Evolutionary conservation across 92 coral and sea anemone species (phyloP), one percentile per base, ranked within the genome.

Genomic region (Paramuricea clavata): DNA sequence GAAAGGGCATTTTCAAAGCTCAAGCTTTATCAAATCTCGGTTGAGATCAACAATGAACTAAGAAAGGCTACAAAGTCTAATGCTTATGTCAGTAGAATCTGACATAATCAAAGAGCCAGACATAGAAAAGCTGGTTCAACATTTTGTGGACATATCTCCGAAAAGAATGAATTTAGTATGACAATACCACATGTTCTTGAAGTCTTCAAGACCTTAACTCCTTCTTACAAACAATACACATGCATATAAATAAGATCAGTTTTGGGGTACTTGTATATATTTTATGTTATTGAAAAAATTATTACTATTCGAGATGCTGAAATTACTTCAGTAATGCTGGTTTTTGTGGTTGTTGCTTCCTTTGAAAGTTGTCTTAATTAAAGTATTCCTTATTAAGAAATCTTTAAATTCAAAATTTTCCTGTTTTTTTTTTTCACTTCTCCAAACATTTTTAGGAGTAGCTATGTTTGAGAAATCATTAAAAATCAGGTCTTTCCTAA

Each of bases 141-240:
- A 69, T 69, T 69, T 69, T 69, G 75, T 30, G 75, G 75, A 69
- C 75, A 69, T 34, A 19, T 69, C 43, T 69, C 75, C 75, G 16
- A 69, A 44, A 39, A 69, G 75, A 69, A 69, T 69, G 32, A 31
- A 69, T 34, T 69, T 69, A 69, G 44, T 69, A 30, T 69, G 75
- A 69, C 39, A 69, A 69, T 13, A 34, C 22, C 75, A 39, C 49
- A 19, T 69, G 12, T 25, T 60, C 16, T 60, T 60, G 68, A 60
- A 23, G 68, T n/a, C 68, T 23, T 60, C 33, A 26, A 22, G 32
- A 60, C 0, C 68, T 60, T 60, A 60, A 60, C 68, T 60, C 15
- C 31, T 60, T 60, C 68, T 60, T 21, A 60, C 68, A 19, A 60
- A 60, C 68, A 21, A 60, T 60, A 25, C 68, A 60, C 17, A 17